A percentile compares a stretch with the other conserved stretches of the same genome.
Evolutionary conservation across 2,113 vertebrate genomes (phyloP).

Genomic region (Corvus moneduloides): DNA sequence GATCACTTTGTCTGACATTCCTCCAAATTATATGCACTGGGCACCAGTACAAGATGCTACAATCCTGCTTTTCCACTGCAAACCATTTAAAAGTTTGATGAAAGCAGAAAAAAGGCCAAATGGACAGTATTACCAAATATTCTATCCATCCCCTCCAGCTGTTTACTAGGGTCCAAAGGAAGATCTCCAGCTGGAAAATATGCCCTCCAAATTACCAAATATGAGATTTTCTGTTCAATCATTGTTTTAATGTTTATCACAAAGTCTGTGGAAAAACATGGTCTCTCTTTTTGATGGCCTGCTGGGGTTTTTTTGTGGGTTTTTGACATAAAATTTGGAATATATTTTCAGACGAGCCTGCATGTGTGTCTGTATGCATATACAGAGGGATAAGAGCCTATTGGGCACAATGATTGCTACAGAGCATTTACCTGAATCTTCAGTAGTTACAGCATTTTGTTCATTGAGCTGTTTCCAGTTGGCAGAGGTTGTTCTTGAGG

Average conservation of each 20-base stretch:
- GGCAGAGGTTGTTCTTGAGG: conserved; percentile 68
- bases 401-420: not conserved
- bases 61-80: not conserved
- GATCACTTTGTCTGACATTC: not conserved
- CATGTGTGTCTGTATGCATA: not conserved
- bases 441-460: conserved; percentile 11
- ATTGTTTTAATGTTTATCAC: not conserved
- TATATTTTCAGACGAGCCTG: not conserved
- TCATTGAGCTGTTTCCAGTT: conserved; percentile 53
- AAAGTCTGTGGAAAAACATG: not conserved
- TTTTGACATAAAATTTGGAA: not conserved
- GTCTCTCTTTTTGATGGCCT: not conserved
- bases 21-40: not conserved
- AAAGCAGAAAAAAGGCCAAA: conserved; percentile 6
- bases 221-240: not conserved
- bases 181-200: not conserved
- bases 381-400: not conserved
- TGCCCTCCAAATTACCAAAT: not conserved
- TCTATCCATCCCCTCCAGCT: conserved; percentile 8
- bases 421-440: conserved; percentile 21
- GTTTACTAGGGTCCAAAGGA: not conserved
- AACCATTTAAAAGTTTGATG: not conserved
- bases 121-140: not conserved
- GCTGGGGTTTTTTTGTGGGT: not conserved
- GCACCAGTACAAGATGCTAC: not conserved